Evolutionary conservation across 2,797 vertebrate species (phyloP).

Genomic region (Anomalospiza imberbis): DNA sequence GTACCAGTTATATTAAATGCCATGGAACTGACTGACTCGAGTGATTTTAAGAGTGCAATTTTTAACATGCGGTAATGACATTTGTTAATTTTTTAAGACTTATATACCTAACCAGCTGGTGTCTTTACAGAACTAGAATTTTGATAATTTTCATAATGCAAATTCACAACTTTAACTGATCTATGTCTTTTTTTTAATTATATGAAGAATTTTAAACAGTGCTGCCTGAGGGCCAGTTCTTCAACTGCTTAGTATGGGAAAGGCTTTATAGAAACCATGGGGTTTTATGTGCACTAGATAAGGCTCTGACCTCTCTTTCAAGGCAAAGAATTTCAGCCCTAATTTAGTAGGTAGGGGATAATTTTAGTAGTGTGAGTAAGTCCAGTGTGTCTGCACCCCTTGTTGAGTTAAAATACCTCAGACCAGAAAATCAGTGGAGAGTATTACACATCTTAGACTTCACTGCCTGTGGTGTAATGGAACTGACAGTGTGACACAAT

Average conservation of each 20-base stretch:
- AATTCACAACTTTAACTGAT: constrained; percentile 13
- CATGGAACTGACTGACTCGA: not conserved
- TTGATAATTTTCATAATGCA: not conserved
- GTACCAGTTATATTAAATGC: constrained; percentile 33
- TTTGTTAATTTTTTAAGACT: not conserved
- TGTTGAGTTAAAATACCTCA: not conserved
- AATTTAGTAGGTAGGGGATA: not conserved
- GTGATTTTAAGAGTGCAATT: not conserved
- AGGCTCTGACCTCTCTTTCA: not conserved
- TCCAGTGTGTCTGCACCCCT: not conserved
- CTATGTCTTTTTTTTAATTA: not conserved
- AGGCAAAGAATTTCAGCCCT: not conserved
- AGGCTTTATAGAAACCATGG: not conserved
- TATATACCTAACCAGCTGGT: not conserved
- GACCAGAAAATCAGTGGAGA: not conserved
- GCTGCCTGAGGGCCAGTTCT: not conserved
- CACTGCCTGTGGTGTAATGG: not conserved
- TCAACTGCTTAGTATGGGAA: not conserved
- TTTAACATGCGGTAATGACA: constrained; percentile 1
- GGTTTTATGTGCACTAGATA: not conserved
- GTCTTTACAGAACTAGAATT: not conserved
- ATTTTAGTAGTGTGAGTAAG: not conserved
- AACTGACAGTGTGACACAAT: not conserved
- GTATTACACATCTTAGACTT: not conserved
- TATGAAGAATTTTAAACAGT: not conserved